Evolutionary conservation across 1,140 invertebrate genomes (phyloP), one percentile per base, ranked within the genome.

Genomic region (Arion vulgaris): DNA sequence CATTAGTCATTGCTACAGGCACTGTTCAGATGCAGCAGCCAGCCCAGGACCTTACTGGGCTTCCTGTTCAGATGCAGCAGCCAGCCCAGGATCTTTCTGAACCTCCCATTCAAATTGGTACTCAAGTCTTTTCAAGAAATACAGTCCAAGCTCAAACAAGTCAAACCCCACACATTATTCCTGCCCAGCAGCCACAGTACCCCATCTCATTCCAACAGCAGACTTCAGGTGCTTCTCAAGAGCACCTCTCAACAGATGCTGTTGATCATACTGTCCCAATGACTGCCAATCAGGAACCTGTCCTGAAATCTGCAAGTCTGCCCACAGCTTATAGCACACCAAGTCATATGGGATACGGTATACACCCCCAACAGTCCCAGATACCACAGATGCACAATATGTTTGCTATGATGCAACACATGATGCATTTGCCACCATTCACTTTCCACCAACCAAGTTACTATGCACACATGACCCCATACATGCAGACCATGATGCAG

Each of bases 321-420:
- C 62, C 62, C 15, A 7, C 41, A 45, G 41, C 41, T 45, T 45
- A 45, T 15, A n/a, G n/a, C n/a, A n/a, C n/a, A 4, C 36, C 26
- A 34, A 15, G 28, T 23, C 62, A 71, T 39, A 71, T 80, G 36
- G 68, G n/a, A 38, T 80, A 80, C 32, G 66, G 66, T 38, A 71
- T 80, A 66, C 78, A 80, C 62, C 34, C 51, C 45, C 34, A 53
- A 7, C 26, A 39, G 13, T 38, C 68, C 1, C 78, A 80, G n/a
- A 71, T 80, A 38, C 78, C 71, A n/a, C 80, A 81, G 36, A 69
- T 80, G 78, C 66, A 78, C 17, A 53, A 80, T 19, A 81, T 81
- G 80, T 71, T 73, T 26, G 69, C 72, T 23, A 73, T n/a, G n/a
- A n/a, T n/a, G n/a, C n/a, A n/a, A n/a, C n/a, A n/a, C n/a, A n/a